phyloP scores from a whole-genome alignment of 2,113 vertebrate genomes.

The Planiliza haematocheilus region DNA sequence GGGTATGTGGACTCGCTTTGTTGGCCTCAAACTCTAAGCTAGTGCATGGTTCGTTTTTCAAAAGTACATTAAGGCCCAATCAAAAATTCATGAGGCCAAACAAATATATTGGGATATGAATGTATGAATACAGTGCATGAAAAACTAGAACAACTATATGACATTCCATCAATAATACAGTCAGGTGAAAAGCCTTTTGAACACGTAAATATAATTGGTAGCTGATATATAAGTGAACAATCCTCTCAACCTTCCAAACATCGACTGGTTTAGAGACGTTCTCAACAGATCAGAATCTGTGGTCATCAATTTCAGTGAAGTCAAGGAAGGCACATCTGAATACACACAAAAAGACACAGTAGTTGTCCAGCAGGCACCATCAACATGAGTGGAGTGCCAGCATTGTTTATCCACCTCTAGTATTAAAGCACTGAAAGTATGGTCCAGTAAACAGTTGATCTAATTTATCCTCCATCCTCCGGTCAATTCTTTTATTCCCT shows the following conservation, averaged over 20 bases:
- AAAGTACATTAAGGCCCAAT: conserved; percentile 35
- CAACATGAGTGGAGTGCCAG: background rate
- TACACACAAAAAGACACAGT: background rate
- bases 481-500: conserved; percentile 49
- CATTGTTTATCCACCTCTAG: background rate
- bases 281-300: conserved; percentile 20
- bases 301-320: conserved; percentile 28
- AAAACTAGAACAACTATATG: background rate
- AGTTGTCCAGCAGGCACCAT: background rate
- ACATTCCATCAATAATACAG: conserved; percentile 29
- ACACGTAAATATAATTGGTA: conserved; percentile 15
- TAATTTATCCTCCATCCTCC: conserved; percentile 8
- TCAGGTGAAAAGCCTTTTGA: conserved; percentile 9
- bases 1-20: background rate
- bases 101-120: conserved; percentile 18
- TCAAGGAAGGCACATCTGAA: background rate
- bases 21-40: conserved; percentile 1
- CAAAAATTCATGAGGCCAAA: conserved; percentile 46
- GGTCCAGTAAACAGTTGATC: conserved; percentile 43
- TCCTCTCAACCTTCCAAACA: conserved; percentile 9
- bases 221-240: background rate
- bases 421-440: conserved; percentile 35
- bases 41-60: conserved; percentile 8
- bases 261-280: conserved; percentile 14
- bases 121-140: conserved; percentile 1